These are phyloP conservation scores for Drosophila mercatorum DNA, from an alignment of 2,888 invertebrate genomes.

Conservation along the genomic window DNA sequence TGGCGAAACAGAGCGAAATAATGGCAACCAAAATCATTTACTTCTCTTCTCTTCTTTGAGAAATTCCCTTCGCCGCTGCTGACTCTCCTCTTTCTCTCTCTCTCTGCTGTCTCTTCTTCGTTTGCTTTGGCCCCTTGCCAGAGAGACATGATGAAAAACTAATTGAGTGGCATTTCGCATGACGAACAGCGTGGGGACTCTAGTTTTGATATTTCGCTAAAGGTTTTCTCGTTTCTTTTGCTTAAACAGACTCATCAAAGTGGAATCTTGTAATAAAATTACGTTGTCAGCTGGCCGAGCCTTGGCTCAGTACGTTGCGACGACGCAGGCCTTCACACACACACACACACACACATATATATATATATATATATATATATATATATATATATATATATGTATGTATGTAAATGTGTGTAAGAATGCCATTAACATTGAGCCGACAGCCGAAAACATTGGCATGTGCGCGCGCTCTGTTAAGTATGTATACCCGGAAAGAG, in stretches of 20 bases:
- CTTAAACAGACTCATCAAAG: constrained; percentile 60
- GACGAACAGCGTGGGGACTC: constrained; percentile 31
- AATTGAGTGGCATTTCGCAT: constrained; percentile 68
- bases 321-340: constrained; percentile 48
- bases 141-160: constrained; percentile 64
- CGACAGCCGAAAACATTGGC: constrained; percentile 42
- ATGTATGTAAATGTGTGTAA: constrained; percentile 20
- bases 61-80: constrained; percentile 56
- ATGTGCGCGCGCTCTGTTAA: constrained; percentile 60
- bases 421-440: constrained; percentile 70
- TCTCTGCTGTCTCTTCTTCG: constrained; percentile 10
- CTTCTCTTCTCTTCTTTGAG: constrained; percentile 40
- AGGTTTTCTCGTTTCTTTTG: constrained; percentile 25
- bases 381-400: not conserved
- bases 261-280: constrained; percentile 73
- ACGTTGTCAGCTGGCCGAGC: constrained; percentile 43
- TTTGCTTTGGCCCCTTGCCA: constrained; percentile 49
- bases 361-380: not conserved
- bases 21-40: constrained; percentile 27
- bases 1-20: constrained; percentile 27
- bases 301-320: constrained; percentile 51
- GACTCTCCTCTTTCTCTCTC: constrained; percentile 1
- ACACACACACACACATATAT: not conserved
- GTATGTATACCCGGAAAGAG: constrained; percentile 31
- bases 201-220: constrained; percentile 21